Conservation (phyloP, 2,113 vertebrate species). For the Anser brachyrhynchus region DNA sequence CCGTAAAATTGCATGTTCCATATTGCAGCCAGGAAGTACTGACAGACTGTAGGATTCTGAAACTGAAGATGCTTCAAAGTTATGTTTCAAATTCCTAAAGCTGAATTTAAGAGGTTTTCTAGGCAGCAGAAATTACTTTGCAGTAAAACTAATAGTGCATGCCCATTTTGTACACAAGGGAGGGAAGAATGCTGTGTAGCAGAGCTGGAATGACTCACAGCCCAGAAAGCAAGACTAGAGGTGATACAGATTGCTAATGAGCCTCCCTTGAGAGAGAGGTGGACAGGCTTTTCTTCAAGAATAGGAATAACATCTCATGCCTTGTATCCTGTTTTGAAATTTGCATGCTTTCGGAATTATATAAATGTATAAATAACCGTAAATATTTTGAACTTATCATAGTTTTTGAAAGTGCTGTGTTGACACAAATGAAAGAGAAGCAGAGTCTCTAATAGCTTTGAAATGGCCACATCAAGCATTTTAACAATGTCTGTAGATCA, state of each 20-base stretch:
- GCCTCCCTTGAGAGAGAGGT: not conserved
- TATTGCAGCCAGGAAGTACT: not conserved
- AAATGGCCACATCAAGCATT: not conserved
- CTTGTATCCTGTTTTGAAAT: not conserved
- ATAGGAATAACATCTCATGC: not conserved
- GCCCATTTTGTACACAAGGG: not conserved
- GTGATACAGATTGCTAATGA: not conserved
- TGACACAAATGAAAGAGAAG: not conserved
- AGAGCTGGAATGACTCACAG: not conserved
- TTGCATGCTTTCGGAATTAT: not conserved
- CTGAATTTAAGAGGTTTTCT: slow-evolving; percentile 24
- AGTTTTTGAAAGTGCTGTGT: not conserved
- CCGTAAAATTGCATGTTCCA: not conserved
- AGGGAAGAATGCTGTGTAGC: not conserved
- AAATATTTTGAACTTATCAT: not conserved
- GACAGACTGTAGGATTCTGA: not conserved
- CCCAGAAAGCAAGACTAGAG: not conserved
- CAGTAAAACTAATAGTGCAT: slow-evolving; percentile 50
- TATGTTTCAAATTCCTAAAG: slow-evolving; percentile 32
- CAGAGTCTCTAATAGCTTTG: not conserved
- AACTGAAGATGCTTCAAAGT: not conserved
- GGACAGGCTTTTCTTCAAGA: not conserved
- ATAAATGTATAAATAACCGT: not conserved
- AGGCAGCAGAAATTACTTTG: slow-evolving; percentile 32
- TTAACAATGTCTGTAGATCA: not conserved